Evolutionary conservation across 1,140 invertebrate genomes (phyloP).

Genomic region (Musca vetustissima): DNA sequence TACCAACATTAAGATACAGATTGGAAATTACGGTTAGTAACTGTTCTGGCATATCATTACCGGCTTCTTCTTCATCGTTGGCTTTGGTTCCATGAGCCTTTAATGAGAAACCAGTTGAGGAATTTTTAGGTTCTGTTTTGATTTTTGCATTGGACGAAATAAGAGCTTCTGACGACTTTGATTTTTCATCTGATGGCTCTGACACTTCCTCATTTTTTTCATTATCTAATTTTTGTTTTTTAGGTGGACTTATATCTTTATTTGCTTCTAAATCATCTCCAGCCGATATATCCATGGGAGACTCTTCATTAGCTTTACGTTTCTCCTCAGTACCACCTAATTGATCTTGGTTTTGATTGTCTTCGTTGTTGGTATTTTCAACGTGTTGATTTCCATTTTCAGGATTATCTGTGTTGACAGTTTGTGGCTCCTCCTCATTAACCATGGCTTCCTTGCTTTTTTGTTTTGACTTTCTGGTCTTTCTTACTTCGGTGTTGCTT

Average conservation of each 20-base stretch:
- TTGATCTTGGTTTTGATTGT: neutral
- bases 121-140: too few species aligned
- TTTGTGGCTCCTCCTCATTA: too few species aligned
- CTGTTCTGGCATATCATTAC: slow-evolving; percentile 1
- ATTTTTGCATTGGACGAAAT: too few species aligned
- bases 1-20: slow-evolving; percentile 27
- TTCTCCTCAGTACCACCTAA: too few species aligned
- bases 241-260: too few species aligned
- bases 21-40: slow-evolving; percentile 25
- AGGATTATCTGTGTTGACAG: neutral
- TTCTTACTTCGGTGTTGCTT: neutral
- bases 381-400: neutral
- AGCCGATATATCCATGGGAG: too few species aligned
- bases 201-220: too few species aligned
- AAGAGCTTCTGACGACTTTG: neutral
- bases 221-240: too few species aligned
- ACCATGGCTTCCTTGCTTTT: neutral
- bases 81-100: neutral
- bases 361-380: neutral
- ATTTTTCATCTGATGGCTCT: neutral
- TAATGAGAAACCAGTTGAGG: neutral
- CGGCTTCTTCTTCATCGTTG: neutral
- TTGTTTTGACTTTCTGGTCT: neutral
- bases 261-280: too few species aligned
- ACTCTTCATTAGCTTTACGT: too few species aligned